These are phyloP conservation scores for Azemiops feae DNA, from an alignment of 2,113 vertebrate species.

Conservation along the genomic window DNA sequence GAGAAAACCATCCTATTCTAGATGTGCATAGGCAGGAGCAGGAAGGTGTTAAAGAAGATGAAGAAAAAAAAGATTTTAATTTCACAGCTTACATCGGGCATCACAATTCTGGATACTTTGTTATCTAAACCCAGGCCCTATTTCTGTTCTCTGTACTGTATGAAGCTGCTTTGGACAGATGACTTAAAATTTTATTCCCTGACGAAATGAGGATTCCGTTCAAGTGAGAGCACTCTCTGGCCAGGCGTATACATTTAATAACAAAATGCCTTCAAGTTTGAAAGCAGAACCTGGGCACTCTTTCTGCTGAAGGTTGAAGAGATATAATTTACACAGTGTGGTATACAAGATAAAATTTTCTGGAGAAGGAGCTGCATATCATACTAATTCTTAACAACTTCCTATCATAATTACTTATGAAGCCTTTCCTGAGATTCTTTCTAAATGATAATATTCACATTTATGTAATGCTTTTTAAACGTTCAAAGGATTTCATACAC, in stretches of 20 bases:
- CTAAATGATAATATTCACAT: not conserved
- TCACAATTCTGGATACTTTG: slow-evolving; percentile 59
- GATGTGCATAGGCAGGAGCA: slow-evolving; percentile 7
- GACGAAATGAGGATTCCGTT: slow-evolving; percentile 51
- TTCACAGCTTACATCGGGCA: slow-evolving; percentile 59
- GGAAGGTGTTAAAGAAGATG: slow-evolving; percentile 32
- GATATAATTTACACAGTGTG: not conserved
- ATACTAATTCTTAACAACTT: not conserved
- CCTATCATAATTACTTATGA: not conserved
- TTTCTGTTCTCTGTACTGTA: slow-evolving; percentile 42
- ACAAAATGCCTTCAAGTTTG: slow-evolving; percentile 41
- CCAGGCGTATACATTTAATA: slow-evolving; percentile 55
- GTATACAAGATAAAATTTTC: not conserved
- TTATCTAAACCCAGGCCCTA: slow-evolving; percentile 66
- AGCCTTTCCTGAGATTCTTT: not conserved
- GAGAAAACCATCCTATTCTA: slow-evolving; percentile 41
- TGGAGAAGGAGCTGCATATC: not conserved
- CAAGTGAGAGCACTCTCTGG: slow-evolving; percentile 50
- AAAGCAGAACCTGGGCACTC: slow-evolving; percentile 12
- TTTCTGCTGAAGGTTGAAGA: not conserved
- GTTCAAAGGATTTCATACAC: not conserved
- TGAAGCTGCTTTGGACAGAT: slow-evolving; percentile 50
- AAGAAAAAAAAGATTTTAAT: slow-evolving; percentile 58
- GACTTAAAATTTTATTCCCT: slow-evolving; percentile 66
- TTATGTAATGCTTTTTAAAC: not conserved